Evolutionary conservation across 2,797 vertebrate species (phyloP), one percentile per base, ranked within the genome.

Genomic region (Adelosebastes latens): DNA sequence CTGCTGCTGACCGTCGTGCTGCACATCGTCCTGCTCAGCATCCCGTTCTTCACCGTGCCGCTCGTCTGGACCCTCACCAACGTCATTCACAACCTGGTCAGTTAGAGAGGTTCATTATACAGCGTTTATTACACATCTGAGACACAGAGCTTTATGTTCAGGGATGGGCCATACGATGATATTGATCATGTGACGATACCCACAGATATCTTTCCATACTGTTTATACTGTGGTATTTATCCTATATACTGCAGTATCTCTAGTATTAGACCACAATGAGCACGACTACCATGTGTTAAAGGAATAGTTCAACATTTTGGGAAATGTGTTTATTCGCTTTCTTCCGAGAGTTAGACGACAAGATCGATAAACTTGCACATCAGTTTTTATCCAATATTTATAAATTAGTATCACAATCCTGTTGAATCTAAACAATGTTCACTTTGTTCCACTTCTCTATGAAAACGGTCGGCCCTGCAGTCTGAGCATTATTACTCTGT

Each of bases 1-100:
- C 84, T 97, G 81, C 95, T 98, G 84, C 94, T 97, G 25, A 97
- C 97, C n/a, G 94, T 95, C 2, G 93, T 96, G 34, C 85, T 99
- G 55, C 98, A 99, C 85, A 69, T 98, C 6, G 89, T 97, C 55
- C 94, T 99, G 39, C 97, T 99, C 93, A 98, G 97, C 94, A 97
- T 99, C 79, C 98, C 97, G 1, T 98, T 98, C 94, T 95, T 99
- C 93, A 98, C 96, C 20, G 95, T 99, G 78, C 95, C 97, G 0
- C 95, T 97, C 5, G 97, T 98, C 79, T 99, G 98, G 98, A 99
- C 98, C 2, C 95, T 99, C 66, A 99, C 98, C 82, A 99, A 99
- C 0, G 96, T 99, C 92, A 97, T 99, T 87, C 98, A 99, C 94
- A 99, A 99, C 91, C 91, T 98, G 96, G 98, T 98, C 76, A 96